A percentile compares a stretch with the other conserved stretches of the same genome.
Conservation (phyloP, 2,113 vertebrate genomes). For the Lophius piscatorius region DNA sequence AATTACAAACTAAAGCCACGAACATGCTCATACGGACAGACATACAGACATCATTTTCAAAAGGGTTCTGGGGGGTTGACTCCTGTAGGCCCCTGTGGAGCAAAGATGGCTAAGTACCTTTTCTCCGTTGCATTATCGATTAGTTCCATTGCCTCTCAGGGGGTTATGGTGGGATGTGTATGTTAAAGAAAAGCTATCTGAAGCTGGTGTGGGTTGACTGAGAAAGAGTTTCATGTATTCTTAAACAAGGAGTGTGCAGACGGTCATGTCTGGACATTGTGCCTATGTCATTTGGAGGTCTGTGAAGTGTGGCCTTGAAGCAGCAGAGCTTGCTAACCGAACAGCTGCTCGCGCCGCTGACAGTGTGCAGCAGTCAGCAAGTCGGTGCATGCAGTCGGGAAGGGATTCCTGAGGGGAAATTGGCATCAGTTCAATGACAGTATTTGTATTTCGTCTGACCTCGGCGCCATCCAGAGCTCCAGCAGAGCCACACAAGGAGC, state of each 20-base stretch:
- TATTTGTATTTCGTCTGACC: slow-evolving; percentile 48
- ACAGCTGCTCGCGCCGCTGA: slow-evolving; percentile 45
- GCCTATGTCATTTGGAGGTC: slow-evolving; percentile 7
- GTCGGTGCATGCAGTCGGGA: slow-evolving; percentile 18
- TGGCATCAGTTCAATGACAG: slow-evolving; percentile 24
- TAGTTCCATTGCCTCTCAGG: slow-evolving; percentile 4
- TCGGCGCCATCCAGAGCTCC: not conserved
- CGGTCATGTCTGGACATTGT: slow-evolving; percentile 1
- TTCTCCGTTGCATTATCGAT: slow-evolving; percentile 16
- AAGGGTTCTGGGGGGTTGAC: slow-evolving; percentile 19
- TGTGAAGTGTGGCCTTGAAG: slow-evolving; percentile 13
- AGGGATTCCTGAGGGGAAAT: slow-evolving; percentile 15
- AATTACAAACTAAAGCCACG: slow-evolving; percentile 14
- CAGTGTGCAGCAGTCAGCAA: slow-evolving; percentile 12
- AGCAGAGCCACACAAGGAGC: slow-evolving; percentile 18
- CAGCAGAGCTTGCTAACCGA: slow-evolving; percentile 23
- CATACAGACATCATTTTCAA: slow-evolving; percentile 1
- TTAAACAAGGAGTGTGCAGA: slow-evolving; percentile 11
- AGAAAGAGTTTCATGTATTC: slow-evolving; percentile 1
- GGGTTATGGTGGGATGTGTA: not conserved
- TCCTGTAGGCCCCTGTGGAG: slow-evolving; percentile 9
- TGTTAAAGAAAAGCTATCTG: not conserved
- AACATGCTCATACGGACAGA: slow-evolving; percentile 15
- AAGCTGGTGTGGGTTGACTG: not conserved
- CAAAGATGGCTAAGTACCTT: slow-evolving; percentile 11